These are phyloP conservation scores for Dolichoris vasculosae DNA, from an alignment of 1,140 invertebrate species.

Conservation along the genomic window DNA sequence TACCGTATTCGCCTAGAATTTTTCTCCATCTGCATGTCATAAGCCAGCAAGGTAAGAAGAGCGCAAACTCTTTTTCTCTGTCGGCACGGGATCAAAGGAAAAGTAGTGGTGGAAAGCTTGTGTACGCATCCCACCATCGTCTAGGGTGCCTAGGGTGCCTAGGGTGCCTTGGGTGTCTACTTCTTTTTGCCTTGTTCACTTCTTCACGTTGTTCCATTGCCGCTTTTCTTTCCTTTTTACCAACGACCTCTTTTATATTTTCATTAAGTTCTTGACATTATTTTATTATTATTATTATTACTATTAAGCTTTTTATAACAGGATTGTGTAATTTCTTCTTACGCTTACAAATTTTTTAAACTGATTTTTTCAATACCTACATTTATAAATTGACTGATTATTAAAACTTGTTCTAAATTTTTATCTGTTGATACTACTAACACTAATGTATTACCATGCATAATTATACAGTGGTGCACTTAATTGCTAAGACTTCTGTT, in stretches of 20 bases:
- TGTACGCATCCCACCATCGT: conserved; percentile 10
- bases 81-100: neutral
- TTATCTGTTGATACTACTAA: no score
- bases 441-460: no score
- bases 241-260: conserved; percentile 29
- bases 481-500: no score
- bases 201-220: conserved; percentile 7
- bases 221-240: conserved; percentile 10
- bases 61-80: neutral
- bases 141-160: neutral
- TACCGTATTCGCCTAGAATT: neutral
- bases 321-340: conserved; percentile 23
- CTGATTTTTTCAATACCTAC: neutral
- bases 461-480: no score
- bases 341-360: neutral
- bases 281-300: conserved; percentile 35
- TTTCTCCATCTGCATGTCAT: neutral
- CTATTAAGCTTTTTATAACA: conserved; percentile 20
- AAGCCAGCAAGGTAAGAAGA: no score
- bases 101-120: neutral
- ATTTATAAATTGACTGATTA: no score
- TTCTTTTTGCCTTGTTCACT: conserved; percentile 33
- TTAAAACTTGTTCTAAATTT: no score
- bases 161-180: neutral
- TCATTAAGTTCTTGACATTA: conserved; percentile 21